Percentiles rank a stretch among this genome's conserved stretches.
Evolutionary conservation across 2,888 invertebrate species (phyloP).

Genomic region (Psococerastis gibbosa): DNA sequence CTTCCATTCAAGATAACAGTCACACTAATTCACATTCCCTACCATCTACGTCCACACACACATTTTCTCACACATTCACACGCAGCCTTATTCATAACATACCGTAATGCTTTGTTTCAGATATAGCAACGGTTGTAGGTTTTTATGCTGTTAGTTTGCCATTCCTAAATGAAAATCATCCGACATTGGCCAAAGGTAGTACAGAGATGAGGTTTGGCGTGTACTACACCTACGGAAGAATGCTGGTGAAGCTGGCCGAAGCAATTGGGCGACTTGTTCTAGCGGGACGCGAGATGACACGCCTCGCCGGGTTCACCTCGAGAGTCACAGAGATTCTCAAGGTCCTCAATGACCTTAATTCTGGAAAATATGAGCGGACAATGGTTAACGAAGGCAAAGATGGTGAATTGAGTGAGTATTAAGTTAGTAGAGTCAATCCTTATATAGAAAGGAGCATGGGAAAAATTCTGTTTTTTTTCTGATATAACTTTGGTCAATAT

Average conservation of each 20-base stretch:
- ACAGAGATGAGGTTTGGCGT: constrained; percentile 67
- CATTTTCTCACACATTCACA: too few relatives aligned
- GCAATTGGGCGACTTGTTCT: constrained; percentile 89
- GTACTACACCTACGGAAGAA: constrained; percentile 93
- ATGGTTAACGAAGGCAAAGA: constrained; percentile 35
- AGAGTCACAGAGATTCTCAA: constrained; percentile 74
- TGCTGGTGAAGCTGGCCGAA: constrained; percentile 91
- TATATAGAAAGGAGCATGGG: constrained; percentile 3
- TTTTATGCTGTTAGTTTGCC: constrained; percentile 90
- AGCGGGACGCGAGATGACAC: constrained; percentile 86
- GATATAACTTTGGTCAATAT: too few relatives aligned
- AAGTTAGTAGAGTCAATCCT: constrained; percentile 11
- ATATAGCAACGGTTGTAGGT: constrained; percentile 89
- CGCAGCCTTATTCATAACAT: too few relatives aligned
- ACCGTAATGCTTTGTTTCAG: constrained; percentile 30
- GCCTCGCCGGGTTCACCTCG: constrained; percentile 85
- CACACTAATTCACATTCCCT: too few relatives aligned
- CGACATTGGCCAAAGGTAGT: constrained; percentile 39
- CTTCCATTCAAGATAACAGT: too few relatives aligned
- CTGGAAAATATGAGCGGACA: constrained; percentile 52
- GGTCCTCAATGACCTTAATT: constrained; percentile 67
- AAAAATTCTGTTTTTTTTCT: neutral
- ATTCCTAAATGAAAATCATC: constrained; percentile 62
- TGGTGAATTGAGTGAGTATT: constrained; percentile 27
- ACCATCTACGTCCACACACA: too few relatives aligned